Evolutionary conservation across 2,888 invertebrate genomes (phyloP), one percentile per base, ranked within the genome.

Genomic region (Acronicta aceris): DNA sequence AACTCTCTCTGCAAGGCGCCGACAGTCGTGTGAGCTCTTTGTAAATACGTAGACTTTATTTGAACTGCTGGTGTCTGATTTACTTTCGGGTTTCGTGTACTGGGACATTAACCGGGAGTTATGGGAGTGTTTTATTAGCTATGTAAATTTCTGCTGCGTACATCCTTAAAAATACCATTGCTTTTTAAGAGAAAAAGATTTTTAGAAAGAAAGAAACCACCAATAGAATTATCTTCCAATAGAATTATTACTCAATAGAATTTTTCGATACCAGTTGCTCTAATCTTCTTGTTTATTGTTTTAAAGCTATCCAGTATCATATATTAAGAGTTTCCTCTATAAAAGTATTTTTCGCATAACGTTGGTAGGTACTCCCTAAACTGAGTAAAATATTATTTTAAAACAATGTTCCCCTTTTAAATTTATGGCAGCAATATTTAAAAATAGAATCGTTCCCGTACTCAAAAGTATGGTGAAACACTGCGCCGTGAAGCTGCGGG

Each of bases 11-110:
- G 83, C 77, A 83, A 85, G 83, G 85, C 84, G 83, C 80, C 84
- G 86, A 81, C 84, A 79, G 78, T 76, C 71, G 78, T 76, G 82
- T 84, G 81, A 84, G 88, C 83, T 86, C 83, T 85, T 80, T 83
- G 87, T 86, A 88, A 87, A 89, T 86, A 89, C 80, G 74, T 74
- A 76, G 76, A 81, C 79, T 82, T 84, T 86, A 83, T 87, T 87
- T 87, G 82, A 81, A 83, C 82, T 76, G 71, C 74, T 70, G 72
- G 73, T 77, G 81, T 78, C 79, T 81, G 85, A 83, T 85, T 86
- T 84, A 85, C 81, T 86, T 82, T 84, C 66, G 76, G 67, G 78
- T 78, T 84, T 79, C 68, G 76, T 78, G 74, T 81, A 78, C 73
- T 62, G 67, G 69, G 61, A 76, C 74, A 66, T 71, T 76, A 72